Conservation (phyloP, 2,888 invertebrate genomes). For the Gortyna flavago region DNA sequence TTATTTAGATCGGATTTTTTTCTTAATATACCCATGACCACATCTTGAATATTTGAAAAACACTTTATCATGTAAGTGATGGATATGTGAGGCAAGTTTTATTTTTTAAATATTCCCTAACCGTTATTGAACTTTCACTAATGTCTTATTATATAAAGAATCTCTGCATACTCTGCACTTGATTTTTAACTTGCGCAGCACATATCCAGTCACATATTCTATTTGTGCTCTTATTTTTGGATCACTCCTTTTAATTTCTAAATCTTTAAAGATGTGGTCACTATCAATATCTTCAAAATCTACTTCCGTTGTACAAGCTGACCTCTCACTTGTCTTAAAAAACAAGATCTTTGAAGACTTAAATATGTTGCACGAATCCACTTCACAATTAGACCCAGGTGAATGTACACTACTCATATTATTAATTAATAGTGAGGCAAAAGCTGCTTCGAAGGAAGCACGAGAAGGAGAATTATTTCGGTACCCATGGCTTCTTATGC, state of each 20-base stretch:
- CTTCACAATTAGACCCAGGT: too few relatives aligned
- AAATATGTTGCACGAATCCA: too few relatives aligned
- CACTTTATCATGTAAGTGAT: not conserved
- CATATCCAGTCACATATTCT: not conserved
- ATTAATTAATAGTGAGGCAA: too few relatives aligned
- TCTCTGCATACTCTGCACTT: conserved; percentile 6
- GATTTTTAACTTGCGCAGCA: conserved; percentile 12
- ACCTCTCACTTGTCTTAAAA: too few relatives aligned
- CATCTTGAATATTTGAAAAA: conserved; percentile 1
- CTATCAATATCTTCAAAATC: too few relatives aligned
- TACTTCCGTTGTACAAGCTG: too few relatives aligned
- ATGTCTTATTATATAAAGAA: not conserved
- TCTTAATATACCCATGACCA: not conserved
- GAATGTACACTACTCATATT: too few relatives aligned
- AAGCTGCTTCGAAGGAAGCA: too few relatives aligned
- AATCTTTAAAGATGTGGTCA: conserved; percentile 5
- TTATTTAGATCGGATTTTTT: too few relatives aligned
- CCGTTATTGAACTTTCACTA: not conserved
- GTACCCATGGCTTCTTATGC: too few relatives aligned
- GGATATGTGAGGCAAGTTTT: conserved; percentile 17
- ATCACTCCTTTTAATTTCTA: conserved; percentile 13
- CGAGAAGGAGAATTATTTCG: too few relatives aligned
- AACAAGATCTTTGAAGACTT: too few relatives aligned
- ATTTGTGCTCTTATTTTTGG: conserved; percentile 12
- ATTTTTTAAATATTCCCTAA: not conserved